These are phyloP conservation scores for Epinotia nisella DNA, from an alignment of 2,888 invertebrate genomes.

Conservation along the genomic window DNA sequence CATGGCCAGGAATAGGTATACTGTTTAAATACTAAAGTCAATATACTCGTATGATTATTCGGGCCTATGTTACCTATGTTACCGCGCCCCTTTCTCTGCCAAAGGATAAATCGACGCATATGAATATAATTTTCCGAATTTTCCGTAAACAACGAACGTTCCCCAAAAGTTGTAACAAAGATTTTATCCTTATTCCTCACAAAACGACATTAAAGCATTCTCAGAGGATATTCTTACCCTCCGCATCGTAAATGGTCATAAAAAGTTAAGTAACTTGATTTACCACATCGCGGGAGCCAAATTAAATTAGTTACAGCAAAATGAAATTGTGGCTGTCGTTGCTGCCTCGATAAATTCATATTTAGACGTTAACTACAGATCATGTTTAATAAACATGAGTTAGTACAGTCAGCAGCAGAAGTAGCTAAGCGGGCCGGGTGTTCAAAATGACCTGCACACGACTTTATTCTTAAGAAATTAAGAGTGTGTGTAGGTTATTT, in stretches of 20 bases:
- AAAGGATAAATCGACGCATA: no score
- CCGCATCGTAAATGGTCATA: slow-evolving; percentile 31
- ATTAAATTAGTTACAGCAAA: slow-evolving; percentile 42
- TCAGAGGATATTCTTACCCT: slow-evolving; percentile 30
- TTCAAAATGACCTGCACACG: no score
- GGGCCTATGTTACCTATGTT: no score
- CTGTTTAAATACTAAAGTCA: no score
- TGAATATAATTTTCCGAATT: background rate
- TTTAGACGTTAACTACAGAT: slow-evolving; percentile 19
- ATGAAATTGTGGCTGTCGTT: slow-evolving; percentile 19
- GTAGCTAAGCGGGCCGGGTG: no score
- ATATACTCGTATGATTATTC: no score
- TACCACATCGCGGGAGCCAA: slow-evolving; percentile 32
- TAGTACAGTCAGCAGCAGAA: no score
- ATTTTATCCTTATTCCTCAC: slow-evolving; percentile 26
- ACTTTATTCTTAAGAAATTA: no score
- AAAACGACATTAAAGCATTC: slow-evolving; percentile 29
- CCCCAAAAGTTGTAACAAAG: slow-evolving; percentile 15
- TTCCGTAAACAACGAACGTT: background rate
- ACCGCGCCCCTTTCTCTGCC: no score
- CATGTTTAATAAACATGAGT: slow-evolving; percentile 20
- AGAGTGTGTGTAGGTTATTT: no score
- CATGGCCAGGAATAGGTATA: no score
- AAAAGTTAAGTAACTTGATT: slow-evolving; percentile 42
- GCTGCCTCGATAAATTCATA: slow-evolving; percentile 10